phyloP scores from a whole-genome alignment of 1,140 invertebrate species.

The Atta texana region DNA sequence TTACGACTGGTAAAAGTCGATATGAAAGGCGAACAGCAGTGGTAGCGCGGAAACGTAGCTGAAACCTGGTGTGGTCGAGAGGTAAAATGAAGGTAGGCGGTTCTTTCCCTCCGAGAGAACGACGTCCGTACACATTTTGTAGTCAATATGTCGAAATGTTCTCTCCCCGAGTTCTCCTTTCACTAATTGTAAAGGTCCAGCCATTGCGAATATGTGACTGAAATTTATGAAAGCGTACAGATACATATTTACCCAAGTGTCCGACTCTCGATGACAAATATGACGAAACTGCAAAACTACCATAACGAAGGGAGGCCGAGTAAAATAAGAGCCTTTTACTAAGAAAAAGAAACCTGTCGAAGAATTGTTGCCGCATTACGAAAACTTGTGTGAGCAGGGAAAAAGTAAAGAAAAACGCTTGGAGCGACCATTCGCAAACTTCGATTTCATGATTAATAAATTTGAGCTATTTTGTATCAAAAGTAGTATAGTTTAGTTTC shows the following conservation, averaged over 20 bases:
- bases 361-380: constrained; percentile 55
- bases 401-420: neutral
- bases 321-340: constrained; percentile 60
- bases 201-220: constrained; percentile 57
- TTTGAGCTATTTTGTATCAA: constrained; percentile 17
- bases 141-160: constrained; percentile 70
- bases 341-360: constrained; percentile 71
- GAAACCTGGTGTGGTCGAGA: neutral
- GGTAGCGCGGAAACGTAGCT: constrained; percentile 21
- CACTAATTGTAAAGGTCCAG: constrained; percentile 70
- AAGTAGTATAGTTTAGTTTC: neutral
- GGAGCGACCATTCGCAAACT: neutral
- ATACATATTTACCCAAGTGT: constrained; percentile 35
- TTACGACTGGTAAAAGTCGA: constrained; percentile 49
- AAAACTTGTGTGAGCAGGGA: constrained; percentile 35
- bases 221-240: constrained; percentile 69
- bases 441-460: constrained; percentile 12
- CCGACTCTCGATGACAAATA: constrained; percentile 5
- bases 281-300: constrained; percentile 29
- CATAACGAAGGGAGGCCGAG: constrained; percentile 1
- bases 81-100: constrained; percentile 49
- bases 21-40: constrained; percentile 51
- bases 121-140: constrained; percentile 61
- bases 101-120: constrained; percentile 13
- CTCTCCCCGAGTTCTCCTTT: constrained; percentile 66